These are phyloP conservation scores for Gephyroberyx darwinii DNA, from an alignment of 2,797 vertebrate genomes.

Conservation along the genomic window DNA sequence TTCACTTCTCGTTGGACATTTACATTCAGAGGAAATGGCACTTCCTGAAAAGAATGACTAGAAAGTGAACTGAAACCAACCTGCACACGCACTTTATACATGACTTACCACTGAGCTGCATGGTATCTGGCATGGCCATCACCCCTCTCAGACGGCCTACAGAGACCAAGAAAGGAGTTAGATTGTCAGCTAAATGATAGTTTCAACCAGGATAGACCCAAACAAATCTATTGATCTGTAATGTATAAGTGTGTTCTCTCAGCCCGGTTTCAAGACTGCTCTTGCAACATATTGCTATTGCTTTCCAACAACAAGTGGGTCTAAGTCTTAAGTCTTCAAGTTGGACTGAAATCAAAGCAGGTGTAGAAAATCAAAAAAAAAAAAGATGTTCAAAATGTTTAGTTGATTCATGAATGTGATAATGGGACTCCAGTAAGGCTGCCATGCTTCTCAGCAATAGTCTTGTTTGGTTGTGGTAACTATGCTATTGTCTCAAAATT, in stretches of 20 bases:
- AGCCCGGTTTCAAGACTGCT: background rate
- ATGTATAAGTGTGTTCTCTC: background rate
- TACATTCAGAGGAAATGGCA: background rate
- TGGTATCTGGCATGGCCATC: background rate
- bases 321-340: too few relatives aligned
- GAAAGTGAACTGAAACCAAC: background rate
- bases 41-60: background rate
- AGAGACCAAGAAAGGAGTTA: slow-evolving; percentile 14
- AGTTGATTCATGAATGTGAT: too few relatives aligned
- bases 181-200: slow-evolving; percentile 6
- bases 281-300: too few relatives aligned
- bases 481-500: too few relatives aligned
- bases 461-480: too few relatives aligned
- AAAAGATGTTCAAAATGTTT: too few relatives aligned
- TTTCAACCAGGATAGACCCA: background rate
- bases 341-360: too few relatives aligned
- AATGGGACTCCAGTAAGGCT: too few relatives aligned
- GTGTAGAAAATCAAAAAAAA: too few relatives aligned
- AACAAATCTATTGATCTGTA: background rate
- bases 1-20: too few relatives aligned
- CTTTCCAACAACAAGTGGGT: too few relatives aligned
- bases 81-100: background rate
- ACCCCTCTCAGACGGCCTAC: background rate
- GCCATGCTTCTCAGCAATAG: too few relatives aligned
- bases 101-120: slow-evolving; percentile 37